Base-by-base conservation (phyloP, 2,113 vertebrate species). In the Centropristis striata region DNA sequence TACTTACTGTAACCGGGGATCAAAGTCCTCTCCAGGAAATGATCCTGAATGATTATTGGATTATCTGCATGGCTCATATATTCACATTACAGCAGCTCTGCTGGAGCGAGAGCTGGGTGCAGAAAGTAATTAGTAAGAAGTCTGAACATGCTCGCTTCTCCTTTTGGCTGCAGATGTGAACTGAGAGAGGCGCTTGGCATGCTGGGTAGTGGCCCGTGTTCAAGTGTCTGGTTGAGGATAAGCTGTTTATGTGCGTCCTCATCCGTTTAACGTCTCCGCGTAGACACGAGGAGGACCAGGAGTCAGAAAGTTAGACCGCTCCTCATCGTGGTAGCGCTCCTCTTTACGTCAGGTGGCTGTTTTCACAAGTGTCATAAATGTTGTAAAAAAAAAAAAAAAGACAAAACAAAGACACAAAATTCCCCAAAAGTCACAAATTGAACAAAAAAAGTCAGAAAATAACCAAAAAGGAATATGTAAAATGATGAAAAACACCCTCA, bases 171-270 rank as follows among this genome's bases (percentile, higher is more conserved):
- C 63, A 59, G 51, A 66, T 10, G 51, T 14, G 36, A 57, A 49
- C 36, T 20, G 18, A 65, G 36, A 7, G n/a, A 36, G 23, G 10
- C 0, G 16, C 73, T 71, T 14, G 28, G 80, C 58, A 61, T 78
- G 7, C 50, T 44, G 65, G 32, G 44, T 32, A 46, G 37, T 20
- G 39, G 61, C 78, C 50, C n/a, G 1, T 8, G 32, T 64, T 71
- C 78, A 66, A 71, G 68, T 49, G 68, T 88, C 79, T 80, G 14
- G 65, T 32, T 27, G 25, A 10, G 13, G 87, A 76, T 86, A 69
- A 89, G 58, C 81, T 21, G 78, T 82, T 87, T 77, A 89, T 32
- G 15, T 37, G 70, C 42, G 8, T 72, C 84, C 74, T 78, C 54
- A 75, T 75, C 70, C 64, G 55, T 66, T 80, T 68, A 86, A 74